phyloP scores from a whole-genome alignment of 1,140 invertebrate genomes.

The Gryllus bimaculatus region DNA sequence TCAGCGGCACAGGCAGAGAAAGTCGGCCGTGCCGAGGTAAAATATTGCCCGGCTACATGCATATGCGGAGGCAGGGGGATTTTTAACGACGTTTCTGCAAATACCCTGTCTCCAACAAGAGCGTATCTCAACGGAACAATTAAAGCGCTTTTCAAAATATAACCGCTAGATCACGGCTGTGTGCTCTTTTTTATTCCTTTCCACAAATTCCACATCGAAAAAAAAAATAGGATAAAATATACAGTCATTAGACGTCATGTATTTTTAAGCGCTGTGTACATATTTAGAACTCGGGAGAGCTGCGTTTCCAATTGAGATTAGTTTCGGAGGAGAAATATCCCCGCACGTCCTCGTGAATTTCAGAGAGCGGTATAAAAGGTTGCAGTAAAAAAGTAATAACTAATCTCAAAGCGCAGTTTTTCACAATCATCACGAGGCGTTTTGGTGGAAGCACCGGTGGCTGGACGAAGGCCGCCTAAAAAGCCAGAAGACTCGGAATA shows the following conservation, averaged over 20 bases:
- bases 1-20: not conserved
- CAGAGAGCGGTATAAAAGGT: no score
- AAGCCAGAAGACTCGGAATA: no score
- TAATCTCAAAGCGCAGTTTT: no score
- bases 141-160: slow-evolving; percentile 5
- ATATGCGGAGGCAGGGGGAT: not conserved
- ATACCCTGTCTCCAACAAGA: slow-evolving; percentile 3
- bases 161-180: not conserved
- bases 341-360: no score
- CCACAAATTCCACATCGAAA: not conserved
- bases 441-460: no score
- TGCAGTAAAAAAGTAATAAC: no score
- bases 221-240: not conserved
- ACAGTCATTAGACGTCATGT: not conserved
- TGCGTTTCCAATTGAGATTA: not conserved
- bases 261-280: not conserved
- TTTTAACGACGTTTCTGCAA: slow-evolving; percentile 4
- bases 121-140: slow-evolving; percentile 1
- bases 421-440: no score
- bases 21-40: not conserved
- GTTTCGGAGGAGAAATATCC: no score
- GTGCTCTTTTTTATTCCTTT: not conserved
- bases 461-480: no score
- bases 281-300: not conserved
- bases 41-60: not conserved